Conservation (phyloP, 2,888 invertebrate genomes). For the Scaptomyza parva region DNA sequence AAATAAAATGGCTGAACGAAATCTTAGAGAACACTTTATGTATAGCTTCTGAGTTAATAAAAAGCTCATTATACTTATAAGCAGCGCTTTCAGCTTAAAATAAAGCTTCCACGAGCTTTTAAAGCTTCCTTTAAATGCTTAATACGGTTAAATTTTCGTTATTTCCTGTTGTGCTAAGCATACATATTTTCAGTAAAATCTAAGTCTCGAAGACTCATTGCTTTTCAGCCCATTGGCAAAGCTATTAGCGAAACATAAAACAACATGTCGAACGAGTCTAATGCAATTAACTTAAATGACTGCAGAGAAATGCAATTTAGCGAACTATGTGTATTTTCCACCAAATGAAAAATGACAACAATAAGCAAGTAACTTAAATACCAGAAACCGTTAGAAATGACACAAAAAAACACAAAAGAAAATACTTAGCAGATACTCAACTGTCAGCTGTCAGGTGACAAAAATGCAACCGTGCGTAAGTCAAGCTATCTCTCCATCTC, state of each 20-base stretch:
- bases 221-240: conserved; percentile 20
- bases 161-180: not conserved
- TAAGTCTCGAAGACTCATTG: too few relatives aligned
- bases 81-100: conserved; percentile 1
- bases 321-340: conserved; percentile 60
- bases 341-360: conserved; percentile 21
- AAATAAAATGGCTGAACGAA: not conserved
- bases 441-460: conserved; percentile 43
- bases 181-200: too few relatives aligned
- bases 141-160: not conserved
- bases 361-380: conserved; percentile 35
- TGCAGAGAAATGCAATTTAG: conserved; percentile 77
- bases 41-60: not conserved
- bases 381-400: conserved; percentile 30
- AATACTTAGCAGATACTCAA: conserved; percentile 31
- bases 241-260: conserved; percentile 45
- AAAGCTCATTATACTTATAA: not conserved
- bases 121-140: conserved; percentile 5
- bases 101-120: conserved; percentile 5
- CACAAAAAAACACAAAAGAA: conserved; percentile 6
- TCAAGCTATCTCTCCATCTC: conserved; percentile 10
- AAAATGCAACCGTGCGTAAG: conserved; percentile 64
- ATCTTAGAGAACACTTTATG: not conserved
- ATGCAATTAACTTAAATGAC: conserved; percentile 80
- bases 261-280: conserved; percentile 75